Evolutionary conservation across 2,113 vertebrate species (phyloP), one percentile per base, ranked within the genome.

Genomic region (Thunnus thynnus): DNA sequence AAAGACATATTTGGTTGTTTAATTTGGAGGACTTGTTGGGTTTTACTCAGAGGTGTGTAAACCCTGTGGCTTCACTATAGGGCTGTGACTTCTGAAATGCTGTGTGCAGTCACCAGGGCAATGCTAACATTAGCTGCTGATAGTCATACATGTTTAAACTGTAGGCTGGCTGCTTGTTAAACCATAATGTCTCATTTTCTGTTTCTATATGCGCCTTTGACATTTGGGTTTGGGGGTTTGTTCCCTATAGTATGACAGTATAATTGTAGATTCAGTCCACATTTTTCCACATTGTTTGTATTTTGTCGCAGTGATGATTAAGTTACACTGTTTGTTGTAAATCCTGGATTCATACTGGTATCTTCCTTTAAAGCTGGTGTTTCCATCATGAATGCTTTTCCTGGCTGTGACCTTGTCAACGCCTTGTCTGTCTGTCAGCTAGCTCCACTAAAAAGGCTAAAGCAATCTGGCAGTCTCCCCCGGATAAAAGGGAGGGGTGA

Each of bases 401-500:
- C 86, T 83, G 76, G 61, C 77, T 55, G 76, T 90, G 87, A 93
- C 92, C 91, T 92, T 95, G 90, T 90, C 91, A 84, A 78, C 32
- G 13, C 76, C 74, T 83, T 78, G 86, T 89, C 91, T 2, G 25
- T 95, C 94, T 95, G 94, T 91, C 94, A 95, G 93, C 92, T 94
- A 94, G 94, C 93, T 92, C 90, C 91, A 90, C 94, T 96, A 95
- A 96, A 91, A 96, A 96, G 94, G 95, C 94, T 94, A 94, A 96
- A 96, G 94, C 95, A 96, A 96, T 97, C 96, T 97, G 94, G 95
- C 93, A 95, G 94, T 89, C 86, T 91, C 93, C 92, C 84, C 85
- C 82, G 88, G 91, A 92, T 90, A 92, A 94, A 80, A 76, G 51
- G 76, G 54, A 60, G 56, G 76, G 87, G 66, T 60, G 70, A 50